phyloP scores from a whole-genome alignment of 2,797 vertebrate species.

The Pagetopsis macropterus region DNA sequence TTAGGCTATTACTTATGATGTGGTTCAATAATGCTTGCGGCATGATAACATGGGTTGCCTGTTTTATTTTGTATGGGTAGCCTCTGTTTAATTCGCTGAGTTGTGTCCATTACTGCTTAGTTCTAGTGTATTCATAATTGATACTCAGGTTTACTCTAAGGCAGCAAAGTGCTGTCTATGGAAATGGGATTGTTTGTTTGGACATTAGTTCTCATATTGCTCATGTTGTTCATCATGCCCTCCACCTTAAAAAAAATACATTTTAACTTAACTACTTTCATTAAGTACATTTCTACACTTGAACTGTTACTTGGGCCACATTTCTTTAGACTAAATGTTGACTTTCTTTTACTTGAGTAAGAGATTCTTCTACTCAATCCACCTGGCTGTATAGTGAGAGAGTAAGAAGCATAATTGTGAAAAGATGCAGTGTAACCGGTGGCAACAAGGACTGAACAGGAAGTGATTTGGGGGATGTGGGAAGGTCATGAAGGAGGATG shows the following conservation, averaged over 20 bases:
- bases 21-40: not conserved
- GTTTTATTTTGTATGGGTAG: not conserved
- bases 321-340: too few relatives aligned
- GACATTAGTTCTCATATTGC: too few relatives aligned
- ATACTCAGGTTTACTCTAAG: not conserved
- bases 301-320: too few relatives aligned
- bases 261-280: too few relatives aligned
- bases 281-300: too few relatives aligned
- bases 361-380: too few relatives aligned
- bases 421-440: not conserved
- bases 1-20: not conserved
- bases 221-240: too few relatives aligned
- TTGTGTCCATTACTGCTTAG: too few relatives aligned
- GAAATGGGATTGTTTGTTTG: not conserved
- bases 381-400: not conserved
- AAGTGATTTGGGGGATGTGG: not conserved
- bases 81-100: not conserved
- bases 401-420: not conserved
- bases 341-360: too few relatives aligned
- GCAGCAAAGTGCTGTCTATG: not conserved
- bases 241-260: too few relatives aligned
- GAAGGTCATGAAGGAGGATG: slow-evolving; percentile 4
- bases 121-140: not conserved
- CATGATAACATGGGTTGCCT: not conserved
- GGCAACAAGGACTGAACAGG: not conserved